Percentiles rank a stretch among this genome's conserved stretches.
Evolutionary conservation across 2,888 invertebrate species (phyloP).

Genomic region (Volucella inanis): DNA sequence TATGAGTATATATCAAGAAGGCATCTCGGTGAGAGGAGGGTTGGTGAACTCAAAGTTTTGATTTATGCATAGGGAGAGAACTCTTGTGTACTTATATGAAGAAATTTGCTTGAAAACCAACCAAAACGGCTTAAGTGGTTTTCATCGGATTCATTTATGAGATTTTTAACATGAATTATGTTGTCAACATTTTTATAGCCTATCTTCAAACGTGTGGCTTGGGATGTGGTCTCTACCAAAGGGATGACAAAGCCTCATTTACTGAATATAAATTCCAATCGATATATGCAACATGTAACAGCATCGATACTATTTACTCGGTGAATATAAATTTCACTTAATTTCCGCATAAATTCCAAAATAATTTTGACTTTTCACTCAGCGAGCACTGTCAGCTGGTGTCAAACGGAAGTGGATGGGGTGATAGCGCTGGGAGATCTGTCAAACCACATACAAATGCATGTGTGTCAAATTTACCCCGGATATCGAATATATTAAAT

Average conservation of each 20-base stretch:
- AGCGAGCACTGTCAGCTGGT: too few relatives aligned
- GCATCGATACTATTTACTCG: too few relatives aligned
- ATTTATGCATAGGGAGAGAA: not conserved
- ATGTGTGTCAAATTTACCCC: conserved; percentile 5
- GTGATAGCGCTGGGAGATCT: not conserved
- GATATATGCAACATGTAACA: too few relatives aligned
- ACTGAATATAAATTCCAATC: too few relatives aligned
- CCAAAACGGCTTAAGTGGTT: conserved; percentile 73
- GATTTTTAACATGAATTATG: conserved; percentile 64
- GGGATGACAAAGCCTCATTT: too few relatives aligned
- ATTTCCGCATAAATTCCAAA: too few relatives aligned
- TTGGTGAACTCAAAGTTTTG: too few relatives aligned
- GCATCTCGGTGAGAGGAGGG: too few relatives aligned
- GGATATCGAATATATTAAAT: conserved; percentile 77
- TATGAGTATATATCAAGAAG: not conserved
- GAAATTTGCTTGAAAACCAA: conserved; percentile 71
- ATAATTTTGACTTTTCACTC: too few relatives aligned
- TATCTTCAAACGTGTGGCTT: not conserved
- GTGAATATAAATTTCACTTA: too few relatives aligned
- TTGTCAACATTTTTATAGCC: conserved; percentile 29
- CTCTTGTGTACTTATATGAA: conserved; percentile 29
- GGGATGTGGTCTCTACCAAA: not conserved
- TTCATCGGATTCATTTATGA: conserved; percentile 71
- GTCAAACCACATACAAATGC: not conserved
- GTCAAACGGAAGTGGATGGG: too few relatives aligned